These are phyloP conservation scores for Dascyllus trimaculatus DNA, from an alignment of 2,113 vertebrate species.

Conservation along the genomic window DNA sequence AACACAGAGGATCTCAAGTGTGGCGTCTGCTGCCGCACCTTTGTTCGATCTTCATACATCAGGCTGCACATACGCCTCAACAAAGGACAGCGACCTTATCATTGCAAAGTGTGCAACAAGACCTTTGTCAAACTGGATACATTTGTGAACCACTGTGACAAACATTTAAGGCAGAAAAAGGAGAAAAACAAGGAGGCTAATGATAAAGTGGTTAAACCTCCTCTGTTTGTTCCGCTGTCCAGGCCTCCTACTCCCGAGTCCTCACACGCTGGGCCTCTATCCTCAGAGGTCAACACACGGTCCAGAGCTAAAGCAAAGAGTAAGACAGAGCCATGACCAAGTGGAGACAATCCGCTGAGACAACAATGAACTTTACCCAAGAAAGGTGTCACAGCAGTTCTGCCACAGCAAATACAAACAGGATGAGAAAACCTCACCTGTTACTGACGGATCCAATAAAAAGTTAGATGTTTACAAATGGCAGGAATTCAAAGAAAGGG, in stretches of 20 bases:
- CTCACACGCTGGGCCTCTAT: conserved; percentile 19
- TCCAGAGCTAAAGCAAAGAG: conserved; percentile 80
- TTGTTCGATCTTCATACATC: conserved; percentile 78
- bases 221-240: conserved; percentile 65
- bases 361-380: not conserved
- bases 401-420: not conserved
- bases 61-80: conserved; percentile 71
- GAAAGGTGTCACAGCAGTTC: not conserved
- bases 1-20: conserved; percentile 71
- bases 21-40: conserved; percentile 78
- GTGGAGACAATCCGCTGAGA: not conserved
- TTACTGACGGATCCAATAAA: not conserved
- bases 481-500: not conserved
- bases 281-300: conserved; percentile 80
- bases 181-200: conserved; percentile 54
- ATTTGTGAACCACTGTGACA: conserved; percentile 81
- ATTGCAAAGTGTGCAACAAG: conserved; percentile 84
- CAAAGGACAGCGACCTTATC: conserved; percentile 69
- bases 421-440: not conserved
- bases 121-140: conserved; percentile 75
- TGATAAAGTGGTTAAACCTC: conserved; percentile 66
- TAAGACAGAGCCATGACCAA: conserved; percentile 61
- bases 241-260: conserved; percentile 39
- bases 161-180: conserved; percentile 73
- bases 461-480: conserved; percentile 24